Base-by-base conservation (phyloP, 2,888 invertebrate genomes). In the Neoaliturus tenellus region DNA sequence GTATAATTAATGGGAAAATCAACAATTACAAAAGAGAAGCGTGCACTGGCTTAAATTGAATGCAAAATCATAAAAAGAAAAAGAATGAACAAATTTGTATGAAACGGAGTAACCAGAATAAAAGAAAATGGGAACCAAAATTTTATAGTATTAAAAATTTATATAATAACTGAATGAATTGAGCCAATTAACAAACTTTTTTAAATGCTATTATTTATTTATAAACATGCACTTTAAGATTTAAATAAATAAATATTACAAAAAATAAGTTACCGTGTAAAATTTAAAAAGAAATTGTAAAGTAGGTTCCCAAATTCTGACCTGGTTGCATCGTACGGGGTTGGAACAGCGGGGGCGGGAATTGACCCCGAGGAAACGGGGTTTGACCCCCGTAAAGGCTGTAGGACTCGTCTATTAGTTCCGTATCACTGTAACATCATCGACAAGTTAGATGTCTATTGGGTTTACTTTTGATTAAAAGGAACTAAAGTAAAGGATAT, bases 391-490 rank as follows among this genome's bases (percentile, higher is more conserved):
- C 94, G 90, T 95, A 94, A 87, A 95, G 91, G 83, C 93, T 93
- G 91, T 95, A 95, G 87, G 94, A 93, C 90, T 95, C 95, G 89
- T 95, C 95, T 89, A 94, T 90, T 86, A 95, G 91, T 89, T 94
- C 93, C 87, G 93, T 93, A 90, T 95, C 95, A 89, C 95, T 95
- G 90, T 88, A 90, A 85, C 81, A 81, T 62, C 28, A 62, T 62
- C 14, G 28, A 28, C 4, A 28, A 1, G 62, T 62, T 20, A 82
- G 51, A 51, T 51, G 51, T n/a, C n/a, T 23, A 51, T 44, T 44
- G 17, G n/a, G n/a, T n/a, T n/a, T n/a, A n/a, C n/a, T n/a, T n/a
- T n/a, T n/a, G n/a, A n/a, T n/a, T n/a, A n/a, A n/a, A n/a, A n/a
- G n/a, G n/a, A n/a, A n/a, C n/a, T n/a, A n/a, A n/a, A n/a, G n/a